These are phyloP conservation scores for Stichopus chloronotus DNA, from an alignment of 35 echinoderm and acorn worm species.

Conservation along the genomic window DNA sequence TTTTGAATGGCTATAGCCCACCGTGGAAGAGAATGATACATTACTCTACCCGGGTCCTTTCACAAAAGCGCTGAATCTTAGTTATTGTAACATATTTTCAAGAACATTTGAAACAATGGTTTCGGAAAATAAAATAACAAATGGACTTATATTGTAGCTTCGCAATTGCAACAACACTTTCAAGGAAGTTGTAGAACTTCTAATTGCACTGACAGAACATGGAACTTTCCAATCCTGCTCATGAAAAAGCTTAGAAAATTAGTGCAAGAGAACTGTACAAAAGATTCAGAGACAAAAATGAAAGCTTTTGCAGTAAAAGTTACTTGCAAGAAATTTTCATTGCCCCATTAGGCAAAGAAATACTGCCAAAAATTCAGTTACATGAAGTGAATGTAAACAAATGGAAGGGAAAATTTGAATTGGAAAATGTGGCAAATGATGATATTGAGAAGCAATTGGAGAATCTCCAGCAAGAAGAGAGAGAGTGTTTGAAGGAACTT, in stretches of 20 bases:
- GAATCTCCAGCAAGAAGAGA: not conserved
- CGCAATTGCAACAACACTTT: conserved; percentile 5
- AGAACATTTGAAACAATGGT: conserved; percentile 3
- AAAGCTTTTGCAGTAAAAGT: not conserved
- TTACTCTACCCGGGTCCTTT: conserved; percentile 18
- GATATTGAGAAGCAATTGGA: not conserved
- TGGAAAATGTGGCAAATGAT: not conserved
- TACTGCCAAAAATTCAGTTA: not conserved
- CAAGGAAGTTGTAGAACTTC: conserved; percentile 22
- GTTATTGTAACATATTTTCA: not conserved
- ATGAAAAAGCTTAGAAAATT: not conserved
- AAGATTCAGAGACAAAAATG: not conserved
- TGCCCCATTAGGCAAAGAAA: not conserved
- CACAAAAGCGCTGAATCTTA: conserved; percentile 12
- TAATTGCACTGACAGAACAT: conserved; percentile 3
- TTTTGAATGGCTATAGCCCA: conserved; percentile 15
- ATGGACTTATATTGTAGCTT: conserved; percentile 13
- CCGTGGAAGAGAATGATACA: conserved; percentile 10
- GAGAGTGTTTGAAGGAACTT: not conserved
- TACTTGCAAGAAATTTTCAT: not conserved
- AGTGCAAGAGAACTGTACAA: not conserved
- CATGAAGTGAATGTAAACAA: not conserved
- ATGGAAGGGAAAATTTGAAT: not conserved
- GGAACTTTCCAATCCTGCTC: conserved; percentile 6
- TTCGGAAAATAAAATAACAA: conserved; percentile 10